phyloP scores from a whole-genome alignment of 2,888 invertebrate genomes.

The Tanaodytes sp. region DNA sequence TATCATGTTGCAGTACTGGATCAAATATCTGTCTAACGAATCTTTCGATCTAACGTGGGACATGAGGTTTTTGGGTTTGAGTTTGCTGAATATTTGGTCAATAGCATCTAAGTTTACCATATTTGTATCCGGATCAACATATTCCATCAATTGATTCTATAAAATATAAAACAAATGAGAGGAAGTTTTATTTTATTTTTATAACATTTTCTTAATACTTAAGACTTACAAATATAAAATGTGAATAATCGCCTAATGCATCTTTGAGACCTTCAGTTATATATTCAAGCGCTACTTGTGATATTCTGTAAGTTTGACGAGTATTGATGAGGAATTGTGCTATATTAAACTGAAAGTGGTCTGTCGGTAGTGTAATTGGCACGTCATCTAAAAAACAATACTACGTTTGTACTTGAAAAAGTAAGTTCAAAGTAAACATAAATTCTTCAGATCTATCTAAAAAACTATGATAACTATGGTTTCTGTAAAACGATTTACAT shows the following conservation, averaged over 20 bases:
- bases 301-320: conserved; percentile 4
- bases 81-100: background rate
- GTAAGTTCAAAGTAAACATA: no score
- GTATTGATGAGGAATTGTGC: background rate
- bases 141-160: conserved; percentile 8
- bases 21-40: conserved; percentile 4
- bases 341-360: background rate
- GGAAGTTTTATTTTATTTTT: no score
- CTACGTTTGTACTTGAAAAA: no score
- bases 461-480: no score
- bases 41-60: background rate
- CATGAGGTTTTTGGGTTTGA: background rate
- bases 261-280: conserved; percentile 3
- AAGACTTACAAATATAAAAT: background rate
- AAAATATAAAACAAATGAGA: no score
- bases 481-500: no score
- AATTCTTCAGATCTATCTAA: no score
- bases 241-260: background rate
- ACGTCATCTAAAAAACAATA: no score
- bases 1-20: conserved; percentile 2
- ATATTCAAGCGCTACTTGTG: conserved; percentile 2
- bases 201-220: background rate
- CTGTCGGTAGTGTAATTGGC: background rate
- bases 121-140: conserved; percentile 5
- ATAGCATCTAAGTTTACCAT: background rate